Conservation (phyloP, 1,140 invertebrate genomes). For the Pristionchus pacificus region DNA sequence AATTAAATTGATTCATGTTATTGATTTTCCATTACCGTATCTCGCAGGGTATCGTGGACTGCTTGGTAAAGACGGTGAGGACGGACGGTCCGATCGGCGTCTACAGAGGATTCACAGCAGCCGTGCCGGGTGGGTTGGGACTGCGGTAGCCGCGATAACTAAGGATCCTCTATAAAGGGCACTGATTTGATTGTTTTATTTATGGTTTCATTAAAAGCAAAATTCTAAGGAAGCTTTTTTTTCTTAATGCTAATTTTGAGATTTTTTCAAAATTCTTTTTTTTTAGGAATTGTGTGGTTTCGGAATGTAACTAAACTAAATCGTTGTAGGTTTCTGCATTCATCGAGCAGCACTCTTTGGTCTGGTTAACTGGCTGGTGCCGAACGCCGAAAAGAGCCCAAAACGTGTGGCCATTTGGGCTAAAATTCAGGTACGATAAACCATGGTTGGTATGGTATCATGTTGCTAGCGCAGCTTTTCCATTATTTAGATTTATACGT, state of each 20-base stretch:
- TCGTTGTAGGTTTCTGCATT: constrained; percentile 61
- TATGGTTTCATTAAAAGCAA: too few species aligned
- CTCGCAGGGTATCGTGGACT: constrained; percentile 58
- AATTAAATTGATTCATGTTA: background rate
- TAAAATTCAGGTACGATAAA: constrained; percentile 51
- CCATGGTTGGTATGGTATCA: background rate
- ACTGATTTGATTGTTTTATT: too few species aligned
- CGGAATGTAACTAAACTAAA: too few species aligned
- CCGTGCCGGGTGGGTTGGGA: too few species aligned
- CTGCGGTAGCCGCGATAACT: too few species aligned
- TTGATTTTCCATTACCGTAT: too few species aligned
- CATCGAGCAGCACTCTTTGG: constrained; percentile 61
- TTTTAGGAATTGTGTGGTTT: too few species aligned
- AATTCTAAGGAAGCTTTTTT: too few species aligned
- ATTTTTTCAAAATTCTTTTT: too few species aligned
- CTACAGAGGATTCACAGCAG: constrained; percentile 59
- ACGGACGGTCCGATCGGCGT: constrained; percentile 59
- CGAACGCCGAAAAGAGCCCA: constrained; percentile 53
- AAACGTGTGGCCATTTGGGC: constrained; percentile 58
- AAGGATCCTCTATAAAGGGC: too few species aligned
- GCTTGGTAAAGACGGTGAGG: constrained; percentile 58
- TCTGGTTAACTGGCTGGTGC: constrained; percentile 58
- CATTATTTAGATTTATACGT: background rate
- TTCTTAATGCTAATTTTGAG: too few species aligned
- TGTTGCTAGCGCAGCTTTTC: constrained; percentile 17